Evolutionary conservation across 2,888 invertebrate genomes (phyloP).

Genomic region (Lacanobia wlatinum): DNA sequence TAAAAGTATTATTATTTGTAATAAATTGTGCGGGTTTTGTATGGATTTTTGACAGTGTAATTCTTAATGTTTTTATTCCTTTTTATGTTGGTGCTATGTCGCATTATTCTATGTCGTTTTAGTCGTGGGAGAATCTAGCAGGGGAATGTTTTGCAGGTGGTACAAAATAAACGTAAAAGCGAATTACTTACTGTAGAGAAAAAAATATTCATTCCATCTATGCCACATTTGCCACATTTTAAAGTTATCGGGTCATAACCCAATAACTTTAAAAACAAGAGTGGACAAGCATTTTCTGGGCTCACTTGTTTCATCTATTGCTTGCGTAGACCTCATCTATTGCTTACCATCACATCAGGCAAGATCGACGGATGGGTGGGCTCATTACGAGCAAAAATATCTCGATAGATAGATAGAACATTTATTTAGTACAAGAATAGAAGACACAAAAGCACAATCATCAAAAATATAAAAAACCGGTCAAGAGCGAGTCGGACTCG

Average conservation of each 20-base stretch:
- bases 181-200: too few species aligned
- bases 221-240: too few species aligned
- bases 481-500: too few species aligned
- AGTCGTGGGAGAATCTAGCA: slow-evolving; percentile 49
- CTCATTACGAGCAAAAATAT: too few species aligned
- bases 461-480: too few species aligned
- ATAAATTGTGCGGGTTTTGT: slow-evolving; percentile 63
- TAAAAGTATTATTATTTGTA: slow-evolving; percentile 67
- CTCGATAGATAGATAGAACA: too few species aligned
- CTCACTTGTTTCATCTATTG: neutral
- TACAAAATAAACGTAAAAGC: neutral
- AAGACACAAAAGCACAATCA: too few species aligned
- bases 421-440: too few species aligned
- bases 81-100: slow-evolving; percentile 44
- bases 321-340: neutral
- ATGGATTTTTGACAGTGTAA: slow-evolving; percentile 59
- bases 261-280: neutral
- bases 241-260: too few species aligned
- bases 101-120: slow-evolving; percentile 37
- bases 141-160: neutral
- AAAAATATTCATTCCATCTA: too few species aligned
- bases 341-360: neutral
- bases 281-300: neutral
- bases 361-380: neutral
- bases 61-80: slow-evolving; percentile 61